Base-by-base conservation (phyloP, 2,797 vertebrate genomes). In the Bradypodion pumilum region DNA sequence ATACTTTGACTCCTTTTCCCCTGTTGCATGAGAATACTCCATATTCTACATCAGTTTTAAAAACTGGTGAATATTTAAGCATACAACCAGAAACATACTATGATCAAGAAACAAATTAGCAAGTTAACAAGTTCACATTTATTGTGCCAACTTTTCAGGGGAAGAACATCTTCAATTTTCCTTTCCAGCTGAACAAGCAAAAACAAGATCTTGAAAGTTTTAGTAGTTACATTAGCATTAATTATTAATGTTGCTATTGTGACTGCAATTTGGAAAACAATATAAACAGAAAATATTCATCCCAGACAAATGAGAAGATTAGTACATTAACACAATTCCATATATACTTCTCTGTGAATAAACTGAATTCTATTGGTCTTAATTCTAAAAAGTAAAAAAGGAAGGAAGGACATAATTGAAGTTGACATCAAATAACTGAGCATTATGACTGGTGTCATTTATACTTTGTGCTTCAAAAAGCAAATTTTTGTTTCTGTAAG, bases 171-270 rank as follows among this genome's bases (percentile, higher is more conserved):
- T 65, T 63, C 29, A n/a, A 10, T 63, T 42, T 65, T 76, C 40
- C 52, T 76, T 59, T 74, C 49, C 77, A 74, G 27, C 46, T 62
- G 62, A 74, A 2, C 25, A 40, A 65, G 35, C 76, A 83, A 68
- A 82, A 87, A 69, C 75, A 74, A 15, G n/a, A 75, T 74, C 72
- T 42, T 80, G 49, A 78, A 86, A 74, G 81, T 60, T n/a, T 66
- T 25, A 79, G 62, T 68, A 59, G n/a, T 60, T 74, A 49, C 62
- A 83, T 74, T 60, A 79, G 62, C 76, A 83, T 87, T 83, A 86
- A 86, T 83, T 83, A 83, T 87, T 83, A 75, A 87, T 80, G 80
- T 8, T 83, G 72, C 63, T 79, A 75, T 86, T 86, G 80, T 74
- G 46, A 59, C 29, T 80, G 37, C 75, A 87, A 62, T 32, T 68